Evolutionary conservation across 2,113 vertebrate genomes (phyloP), one percentile per base, ranked within the genome.

Genomic region (Aviceda subcristata): DNA sequence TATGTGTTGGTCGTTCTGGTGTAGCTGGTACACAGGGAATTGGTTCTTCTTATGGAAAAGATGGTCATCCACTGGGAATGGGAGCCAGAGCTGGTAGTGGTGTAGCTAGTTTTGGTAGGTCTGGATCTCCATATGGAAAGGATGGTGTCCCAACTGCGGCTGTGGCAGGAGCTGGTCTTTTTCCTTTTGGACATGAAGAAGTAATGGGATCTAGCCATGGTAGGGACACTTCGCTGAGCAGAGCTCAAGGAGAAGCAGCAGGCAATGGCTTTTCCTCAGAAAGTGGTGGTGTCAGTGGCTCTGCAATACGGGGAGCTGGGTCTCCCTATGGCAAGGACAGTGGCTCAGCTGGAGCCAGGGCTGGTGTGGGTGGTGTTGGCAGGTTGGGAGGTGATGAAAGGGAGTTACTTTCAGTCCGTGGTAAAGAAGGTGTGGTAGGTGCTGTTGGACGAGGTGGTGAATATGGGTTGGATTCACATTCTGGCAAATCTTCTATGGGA

Each of bases 141-240:
- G 85, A 75, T 66, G 71, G 45, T 43, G 17, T 90, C 3, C 23
- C 39, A 39, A 2, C 3, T 69, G 71, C 63, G 11, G 12, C 14
- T 80, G 13, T 34, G 38, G 26, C 32, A 43, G 73, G 41, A 36
- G 24, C 23, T 74, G 67, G 29, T 75, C 18, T 1, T 88, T 76
- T 55, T 50, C 50, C 55, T 50, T 43, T 39, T 45, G 75, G 57
- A 29, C 57, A 16, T 56, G 36, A 62, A 17, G 84, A 22, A 48
- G 12, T 0, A 0, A 10, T 18, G 34, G 89, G 69, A 12, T 68
- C 68, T 68, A 24, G 0, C 26, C 4, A 0, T 8, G 60, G 88
- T 13, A 36, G 4, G 11, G 73, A 62, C 17, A 24, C 11, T 20
- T 4, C 2, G 3, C 63, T 68, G 23, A 22, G 30, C 41, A 59